Percentiles rank a stretch among this genome's conserved stretches.
Conservation (phyloP, 1,140 invertebrate genomes). For the Drosophila navojoa region DNA sequence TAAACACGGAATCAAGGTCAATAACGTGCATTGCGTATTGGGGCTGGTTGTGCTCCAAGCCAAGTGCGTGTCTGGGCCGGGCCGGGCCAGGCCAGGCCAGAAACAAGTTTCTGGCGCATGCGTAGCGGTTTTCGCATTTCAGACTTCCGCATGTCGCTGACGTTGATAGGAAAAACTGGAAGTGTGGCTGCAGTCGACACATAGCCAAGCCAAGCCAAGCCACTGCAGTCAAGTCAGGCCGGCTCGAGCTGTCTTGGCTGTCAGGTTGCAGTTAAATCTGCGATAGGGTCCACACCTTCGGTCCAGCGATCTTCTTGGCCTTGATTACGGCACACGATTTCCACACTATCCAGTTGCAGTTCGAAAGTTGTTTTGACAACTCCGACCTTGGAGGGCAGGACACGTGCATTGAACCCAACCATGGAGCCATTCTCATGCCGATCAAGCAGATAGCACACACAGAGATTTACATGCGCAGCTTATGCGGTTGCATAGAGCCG, state of each 20-base stretch:
- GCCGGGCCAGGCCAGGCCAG: slow-evolving; percentile 14
- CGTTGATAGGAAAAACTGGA: slow-evolving; percentile 35
- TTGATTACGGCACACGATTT: slow-evolving; percentile 37
- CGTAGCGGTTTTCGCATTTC: slow-evolving; percentile 69
- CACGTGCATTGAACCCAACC: slow-evolving; percentile 58
- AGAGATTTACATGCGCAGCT: too few species aligned
- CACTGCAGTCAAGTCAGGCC: neutral
- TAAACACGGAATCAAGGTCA: slow-evolving; percentile 74
- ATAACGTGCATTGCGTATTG: slow-evolving; percentile 30
- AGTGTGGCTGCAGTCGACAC: neutral
- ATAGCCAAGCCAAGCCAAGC: too few species aligned
- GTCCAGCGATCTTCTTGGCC: slow-evolving; percentile 46
- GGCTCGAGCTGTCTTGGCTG: neutral
- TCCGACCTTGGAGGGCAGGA: slow-evolving; percentile 49
- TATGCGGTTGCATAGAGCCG: slow-evolving; percentile 9
- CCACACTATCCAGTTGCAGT: slow-evolving; percentile 29
- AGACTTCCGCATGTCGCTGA: slow-evolving; percentile 63
- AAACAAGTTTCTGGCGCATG: slow-evolving; percentile 68
- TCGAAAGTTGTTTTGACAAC: slow-evolving; percentile 69
- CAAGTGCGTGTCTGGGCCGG: slow-evolving; percentile 34
- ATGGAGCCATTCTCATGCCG: slow-evolving; percentile 14
- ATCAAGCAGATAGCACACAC: slow-evolving; percentile 20
- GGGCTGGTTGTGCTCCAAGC: slow-evolving; percentile 34
- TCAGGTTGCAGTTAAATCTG: slow-evolving; percentile 10
- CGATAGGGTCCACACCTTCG: neutral